Evolutionary conservation across 2,888 invertebrate genomes (phyloP).

Genomic region (Leptodirus hochenwartii): DNA sequence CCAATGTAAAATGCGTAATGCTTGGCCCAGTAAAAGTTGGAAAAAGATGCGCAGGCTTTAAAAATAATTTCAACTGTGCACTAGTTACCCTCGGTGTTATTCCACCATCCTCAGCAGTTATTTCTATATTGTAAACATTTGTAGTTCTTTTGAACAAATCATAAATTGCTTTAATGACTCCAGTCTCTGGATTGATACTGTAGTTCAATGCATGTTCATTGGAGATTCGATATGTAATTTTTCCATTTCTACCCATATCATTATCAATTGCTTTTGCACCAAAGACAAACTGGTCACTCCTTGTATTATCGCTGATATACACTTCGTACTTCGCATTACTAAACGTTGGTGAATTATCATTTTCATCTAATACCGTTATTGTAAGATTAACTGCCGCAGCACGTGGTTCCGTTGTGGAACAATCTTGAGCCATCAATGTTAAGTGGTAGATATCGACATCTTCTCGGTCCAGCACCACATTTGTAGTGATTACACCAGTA

Average conservation of each 20-base stretch:
- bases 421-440: constrained; percentile 75
- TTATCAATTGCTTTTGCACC: constrained; percentile 74
- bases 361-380: constrained; percentile 60
- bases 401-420: constrained; percentile 67
- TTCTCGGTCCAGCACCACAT: constrained; percentile 59
- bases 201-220: constrained; percentile 67
- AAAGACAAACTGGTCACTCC: constrained; percentile 70
- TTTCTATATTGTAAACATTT: constrained; percentile 48
- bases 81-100: constrained; percentile 45
- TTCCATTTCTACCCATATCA: constrained; percentile 67
- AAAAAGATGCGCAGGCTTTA: constrained; percentile 60
- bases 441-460: constrained; percentile 58
- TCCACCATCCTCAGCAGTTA: constrained; percentile 71
- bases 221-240: constrained; percentile 57
- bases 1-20: constrained; percentile 54
- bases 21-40: constrained; percentile 57
- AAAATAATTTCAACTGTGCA: constrained; percentile 56
- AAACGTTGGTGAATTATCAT: constrained; percentile 72
- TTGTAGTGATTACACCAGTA: constrained; percentile 63
- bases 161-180: constrained; percentile 66
- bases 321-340: constrained; percentile 56
- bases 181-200: constrained; percentile 58
- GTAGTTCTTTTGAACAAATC: constrained; percentile 39
- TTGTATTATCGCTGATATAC: constrained; percentile 65
- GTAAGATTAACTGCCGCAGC: constrained; percentile 72